Base-by-base conservation (phyloP, 2,113 vertebrate species). In the Scolopax mira region DNA sequence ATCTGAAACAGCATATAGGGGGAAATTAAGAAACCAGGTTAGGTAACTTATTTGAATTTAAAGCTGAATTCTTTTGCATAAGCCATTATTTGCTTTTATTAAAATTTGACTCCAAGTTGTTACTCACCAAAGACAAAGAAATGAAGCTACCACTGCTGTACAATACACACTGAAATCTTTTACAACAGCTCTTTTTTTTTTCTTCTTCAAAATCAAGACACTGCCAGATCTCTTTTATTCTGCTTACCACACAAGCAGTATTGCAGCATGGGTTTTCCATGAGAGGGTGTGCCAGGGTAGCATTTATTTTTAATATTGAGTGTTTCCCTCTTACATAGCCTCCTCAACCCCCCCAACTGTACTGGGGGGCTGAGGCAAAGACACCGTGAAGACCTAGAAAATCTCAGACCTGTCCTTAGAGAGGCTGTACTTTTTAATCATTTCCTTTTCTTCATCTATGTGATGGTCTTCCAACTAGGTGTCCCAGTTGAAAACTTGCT, bases 151-250 rank as follows among this genome's bases (percentile, higher is more conserved):
- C 61, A 24, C 82, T 93, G 83, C 64, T 85, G 66, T 65, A 86
- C 79, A 93, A 85, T 52, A 79, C 60, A 51, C 57, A 77, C 58
- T 93, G 89, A 93, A 96, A 89, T 93, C n/a, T 77, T 90, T 89
- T 18, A 79, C 48, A 95, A 90, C 85, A 88, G 78, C 54, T 71
- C 46, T 0, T 2, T 37, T 52, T 52, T 94, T 79, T 65, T 35
- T 69, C 65, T 35, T 69, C 65, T 91, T 86, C 64, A 64, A 64
- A 93, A 60, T 25, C 31, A 78, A 82, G 78, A 42, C n/a, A 37
- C 33, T 90, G 89, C 60, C 93, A 96, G 74, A 81, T 93, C 73
- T 92, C 57, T 73, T 46, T 72, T 52, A 81, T 81, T 83, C 78
- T 86, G 57, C 65, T 69, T 90, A 66, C 83, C 79, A 81, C 94